A percentile compares a stretch with the other conserved stretches of the same genome.
Evolutionary conservation across 2,113 vertebrate species (phyloP).

Genomic region (Pituophis catenifer): DNA sequence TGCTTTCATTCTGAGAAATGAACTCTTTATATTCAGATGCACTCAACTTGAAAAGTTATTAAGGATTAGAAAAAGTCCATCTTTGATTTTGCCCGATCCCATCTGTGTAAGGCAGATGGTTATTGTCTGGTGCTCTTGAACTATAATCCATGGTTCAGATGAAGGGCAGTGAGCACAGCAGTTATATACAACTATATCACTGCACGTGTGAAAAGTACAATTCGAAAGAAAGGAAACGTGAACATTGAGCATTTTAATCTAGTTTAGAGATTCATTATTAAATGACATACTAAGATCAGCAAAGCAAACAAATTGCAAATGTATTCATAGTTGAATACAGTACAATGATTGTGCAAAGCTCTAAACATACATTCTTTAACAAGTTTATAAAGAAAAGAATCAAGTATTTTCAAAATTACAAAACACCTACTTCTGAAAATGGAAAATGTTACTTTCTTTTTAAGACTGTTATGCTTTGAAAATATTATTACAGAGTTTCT

Average conservation of each 20-base stretch:
- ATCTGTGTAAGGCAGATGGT: constrained; percentile 60
- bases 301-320: fast-evolving
- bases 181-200: not conserved
- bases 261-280: not conserved
- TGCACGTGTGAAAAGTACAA: not conserved
- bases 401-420: not conserved
- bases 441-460: not conserved
- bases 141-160: constrained; percentile 34
- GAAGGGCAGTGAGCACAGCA: not conserved
- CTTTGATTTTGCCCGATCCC: constrained; percentile 52
- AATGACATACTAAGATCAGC: fast-evolving
- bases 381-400: not conserved
- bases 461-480: constrained; percentile 9
- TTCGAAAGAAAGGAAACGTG: fast-evolving
- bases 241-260: not conserved
- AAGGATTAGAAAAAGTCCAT: not conserved
- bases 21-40: constrained; percentile 41
- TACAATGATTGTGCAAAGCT: not conserved
- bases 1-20: constrained; percentile 43
- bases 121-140: constrained; percentile 39
- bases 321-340: not conserved
- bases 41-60: not conserved
- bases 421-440: not conserved
- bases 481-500: constrained; percentile 21
- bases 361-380: not conserved